A percentile compares a stretch with the other conserved stretches of the same genome.
phyloP scores from a whole-genome alignment of 2,113 vertebrate genomes.

The Leuciscus idus region DNA sequence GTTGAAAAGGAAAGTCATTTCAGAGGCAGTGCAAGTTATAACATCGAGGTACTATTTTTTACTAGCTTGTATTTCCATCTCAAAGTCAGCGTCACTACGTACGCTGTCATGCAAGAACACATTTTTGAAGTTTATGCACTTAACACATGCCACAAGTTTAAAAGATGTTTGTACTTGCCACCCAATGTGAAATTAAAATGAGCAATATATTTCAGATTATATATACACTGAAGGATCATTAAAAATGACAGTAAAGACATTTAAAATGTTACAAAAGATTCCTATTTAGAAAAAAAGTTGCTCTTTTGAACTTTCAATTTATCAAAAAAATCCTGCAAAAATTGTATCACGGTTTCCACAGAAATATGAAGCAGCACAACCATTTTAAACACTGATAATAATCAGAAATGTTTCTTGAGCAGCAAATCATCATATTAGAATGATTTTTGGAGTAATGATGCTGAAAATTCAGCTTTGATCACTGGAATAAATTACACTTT shows the following conservation, averaged over 20 bases:
- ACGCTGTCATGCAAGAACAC: too few species aligned
- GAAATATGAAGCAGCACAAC: not conserved
- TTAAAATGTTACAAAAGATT: not conserved
- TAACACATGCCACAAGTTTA: not conserved
- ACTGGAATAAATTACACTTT: too few species aligned
- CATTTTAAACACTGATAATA: not conserved
- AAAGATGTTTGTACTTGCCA: not conserved
- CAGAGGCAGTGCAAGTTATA: not conserved
- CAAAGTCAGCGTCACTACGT: not conserved
- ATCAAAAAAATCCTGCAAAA: not conserved
- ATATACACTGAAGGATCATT: not conserved
- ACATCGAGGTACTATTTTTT: not conserved
- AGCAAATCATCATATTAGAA: not conserved
- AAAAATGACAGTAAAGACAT: not conserved
- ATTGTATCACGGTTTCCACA: not conserved
- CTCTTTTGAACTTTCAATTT: not conserved
- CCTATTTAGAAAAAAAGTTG: not conserved
- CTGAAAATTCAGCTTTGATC: too few species aligned
- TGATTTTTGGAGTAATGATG: not conserved
- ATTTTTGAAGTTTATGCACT: not conserved
- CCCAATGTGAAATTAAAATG: not conserved
- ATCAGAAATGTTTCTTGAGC: not conserved
- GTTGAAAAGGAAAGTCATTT: not conserved
- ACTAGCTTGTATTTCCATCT: conserved; percentile 1
- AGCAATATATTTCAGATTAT: not conserved